Base-by-base conservation (phyloP, 1,140 invertebrate genomes). In the Brachionus asplanchnoidis region DNA sequence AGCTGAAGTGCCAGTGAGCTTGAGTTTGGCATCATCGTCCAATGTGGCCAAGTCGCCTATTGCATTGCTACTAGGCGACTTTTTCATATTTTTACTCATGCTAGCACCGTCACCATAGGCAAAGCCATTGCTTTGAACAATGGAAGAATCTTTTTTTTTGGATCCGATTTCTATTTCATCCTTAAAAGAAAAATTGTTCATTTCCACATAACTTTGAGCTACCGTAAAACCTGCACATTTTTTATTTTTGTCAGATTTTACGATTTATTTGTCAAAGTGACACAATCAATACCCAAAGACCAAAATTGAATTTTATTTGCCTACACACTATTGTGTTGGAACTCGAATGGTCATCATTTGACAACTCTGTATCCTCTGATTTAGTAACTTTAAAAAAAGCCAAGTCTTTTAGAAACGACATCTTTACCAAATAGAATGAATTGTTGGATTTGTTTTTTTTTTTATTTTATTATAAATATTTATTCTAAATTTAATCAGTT, bases 291-390 rank as follows among this genome's bases (percentile, higher is more conserved):
- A 77, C 73, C 73, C 73, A 77, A 50, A 50, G 40, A n/a, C 73
- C 73, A 50, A 77, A 77, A 28, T 77, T 77, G 20, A 77, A 77
- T 77, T 77, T 77, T 20, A 77, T 50, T 3, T 36, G 42, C 42
- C 73, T 46, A 77, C 73, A 77, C 1, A 77, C 73, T 17, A 77
- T 77, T 50, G 73, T 77, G n/a, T 77, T 77, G 2, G 73, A 77
- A 26, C 20, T 28, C 32, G 73, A 77, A 50, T 46, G 42, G 50
- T 77, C 36, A 77, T 77, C 44, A 50, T 50, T 77, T n/a, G 73
- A 53, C 20, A 77, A 46, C 0, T 77, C 73, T 14, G 73, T 50
- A 53, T 77, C 73, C 42, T 77, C 42, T 50, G 73, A 50, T 50
- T 50, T 77, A 26, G 23, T 50, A 14, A 50, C 23, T 50, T 50